Conservation (phyloP, 2,797 vertebrate genomes). For the Malacoctenus gilli region DNA sequence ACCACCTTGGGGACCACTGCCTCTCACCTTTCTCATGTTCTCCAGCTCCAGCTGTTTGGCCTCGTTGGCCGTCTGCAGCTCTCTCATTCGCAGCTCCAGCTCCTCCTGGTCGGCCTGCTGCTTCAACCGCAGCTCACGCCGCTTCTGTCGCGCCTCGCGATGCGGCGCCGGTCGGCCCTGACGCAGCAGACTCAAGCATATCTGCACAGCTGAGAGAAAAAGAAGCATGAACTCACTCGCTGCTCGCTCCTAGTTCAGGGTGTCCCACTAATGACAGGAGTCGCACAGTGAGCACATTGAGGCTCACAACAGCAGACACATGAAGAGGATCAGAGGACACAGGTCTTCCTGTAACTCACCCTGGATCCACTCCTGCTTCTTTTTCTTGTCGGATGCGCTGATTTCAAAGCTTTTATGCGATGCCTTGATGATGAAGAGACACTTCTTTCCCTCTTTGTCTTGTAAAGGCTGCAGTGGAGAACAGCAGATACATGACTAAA, state of each 20-base stretch:
- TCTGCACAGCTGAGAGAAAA: conserved; percentile 87
- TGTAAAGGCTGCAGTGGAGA: conserved; percentile 83
- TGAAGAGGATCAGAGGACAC: no score
- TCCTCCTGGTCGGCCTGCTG: conserved; percentile 91
- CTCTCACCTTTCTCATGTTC: conserved; percentile 88
- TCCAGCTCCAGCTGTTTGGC: conserved; percentile 93
- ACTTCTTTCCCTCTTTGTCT: conserved; percentile 97
- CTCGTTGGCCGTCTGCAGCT: conserved; percentile 91
- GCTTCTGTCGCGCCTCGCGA: conserved; percentile 88
- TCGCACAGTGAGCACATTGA: no score
- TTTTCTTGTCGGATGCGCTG: conserved; percentile 97
- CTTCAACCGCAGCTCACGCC: conserved; percentile 87
- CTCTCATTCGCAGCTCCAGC: conserved; percentile 91
- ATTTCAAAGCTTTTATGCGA: conserved; percentile 95
- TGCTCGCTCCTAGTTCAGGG: no score
- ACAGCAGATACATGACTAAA: no score
- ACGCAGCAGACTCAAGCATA: conserved; percentile 84
- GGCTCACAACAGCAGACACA: no score
- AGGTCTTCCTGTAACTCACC: conserved; percentile 72
- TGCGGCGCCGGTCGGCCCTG: conserved; percentile 86
- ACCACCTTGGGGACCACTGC: neutral
- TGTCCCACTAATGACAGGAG: no score
- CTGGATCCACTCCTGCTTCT: conserved; percentile 98
- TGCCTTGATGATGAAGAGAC: conserved; percentile 93
- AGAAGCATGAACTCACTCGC: no score